These are phyloP conservation scores for Pterocles gutturalis DNA, from an alignment of 2,113 vertebrate genomes.

Conservation along the genomic window DNA sequence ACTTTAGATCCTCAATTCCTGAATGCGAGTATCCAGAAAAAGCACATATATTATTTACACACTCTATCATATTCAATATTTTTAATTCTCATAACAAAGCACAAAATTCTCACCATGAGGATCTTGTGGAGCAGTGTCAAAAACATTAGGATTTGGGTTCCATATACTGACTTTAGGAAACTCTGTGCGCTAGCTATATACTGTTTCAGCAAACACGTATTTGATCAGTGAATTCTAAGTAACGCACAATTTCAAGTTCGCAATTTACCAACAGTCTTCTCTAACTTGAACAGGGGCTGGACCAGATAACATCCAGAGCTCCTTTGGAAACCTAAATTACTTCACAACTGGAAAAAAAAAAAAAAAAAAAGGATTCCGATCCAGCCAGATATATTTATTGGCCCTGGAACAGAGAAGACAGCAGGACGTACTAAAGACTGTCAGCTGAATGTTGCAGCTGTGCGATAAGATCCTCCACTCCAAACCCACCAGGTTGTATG, in stretches of 20 bases:
- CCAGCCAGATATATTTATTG: neutral
- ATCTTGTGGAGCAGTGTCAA: neutral
- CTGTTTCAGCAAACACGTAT: neutral
- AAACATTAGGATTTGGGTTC: neutral
- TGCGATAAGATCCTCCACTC: neutral
- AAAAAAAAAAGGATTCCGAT: neutral
- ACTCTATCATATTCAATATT: neutral
- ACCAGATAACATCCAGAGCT: neutral
- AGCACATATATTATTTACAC: neutral
- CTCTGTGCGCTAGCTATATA: neutral
- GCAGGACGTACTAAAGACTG: neutral
- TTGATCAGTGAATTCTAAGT: neutral
- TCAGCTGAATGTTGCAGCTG: neutral
- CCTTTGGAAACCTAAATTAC: neutral
- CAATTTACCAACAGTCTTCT: neutral
- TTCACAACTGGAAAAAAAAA: neutral
- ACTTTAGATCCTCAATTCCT: neutral
- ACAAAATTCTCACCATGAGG: neutral
- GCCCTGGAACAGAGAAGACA: neutral
- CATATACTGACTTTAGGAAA: neutral
- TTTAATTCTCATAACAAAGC: neutral
- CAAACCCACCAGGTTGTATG: neutral
- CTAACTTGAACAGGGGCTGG: neutral
- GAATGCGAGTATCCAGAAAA: neutral
- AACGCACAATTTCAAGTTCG: neutral